Conservation (phyloP, 2,113 vertebrate species). For the Centrocercus urophasianus region DNA sequence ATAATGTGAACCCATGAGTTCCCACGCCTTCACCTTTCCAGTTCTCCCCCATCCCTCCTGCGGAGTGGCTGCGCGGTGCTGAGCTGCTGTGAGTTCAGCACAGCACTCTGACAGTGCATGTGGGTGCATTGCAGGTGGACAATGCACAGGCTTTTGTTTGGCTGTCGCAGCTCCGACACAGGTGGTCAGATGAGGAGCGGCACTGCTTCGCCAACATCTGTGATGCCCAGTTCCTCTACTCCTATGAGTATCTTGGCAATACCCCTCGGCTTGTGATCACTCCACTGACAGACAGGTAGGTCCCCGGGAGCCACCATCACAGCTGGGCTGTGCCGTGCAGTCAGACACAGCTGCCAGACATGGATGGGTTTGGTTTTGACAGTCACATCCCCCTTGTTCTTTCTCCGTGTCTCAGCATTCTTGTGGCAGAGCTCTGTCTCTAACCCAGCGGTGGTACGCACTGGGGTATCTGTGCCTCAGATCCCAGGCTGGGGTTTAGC, state of each 20-base stretch:
- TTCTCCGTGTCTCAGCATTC: fast-evolving
- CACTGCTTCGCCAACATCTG: constrained; percentile 96
- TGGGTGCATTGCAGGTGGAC: constrained; percentile 81
- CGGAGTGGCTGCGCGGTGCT: neutral
- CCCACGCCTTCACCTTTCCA: neutral
- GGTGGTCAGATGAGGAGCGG: constrained; percentile 87
- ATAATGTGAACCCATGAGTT: neutral
- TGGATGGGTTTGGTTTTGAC: neutral
- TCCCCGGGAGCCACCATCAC: neutral
- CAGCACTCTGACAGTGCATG: neutral
- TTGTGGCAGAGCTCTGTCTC: fast-evolving
- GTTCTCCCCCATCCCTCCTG: neutral
- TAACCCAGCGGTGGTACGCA: neutral
- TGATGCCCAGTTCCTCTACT: constrained; percentile 93
- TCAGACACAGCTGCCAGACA: neutral
- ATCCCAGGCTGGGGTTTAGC: neutral
- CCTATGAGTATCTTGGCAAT: constrained; percentile 96
- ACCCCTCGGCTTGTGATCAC: constrained; percentile 95
- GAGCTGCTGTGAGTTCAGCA: neutral
- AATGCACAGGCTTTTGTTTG: constrained; percentile 92
- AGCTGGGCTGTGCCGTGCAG: neutral
- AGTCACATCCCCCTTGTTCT: neutral
- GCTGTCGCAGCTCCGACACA: constrained; percentile 94
- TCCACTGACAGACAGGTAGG: constrained; percentile 93
- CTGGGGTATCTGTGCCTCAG: neutral